These are phyloP conservation scores for Zelleria hepariella DNA, from an alignment of 2,888 invertebrate species.

Conservation along the genomic window DNA sequence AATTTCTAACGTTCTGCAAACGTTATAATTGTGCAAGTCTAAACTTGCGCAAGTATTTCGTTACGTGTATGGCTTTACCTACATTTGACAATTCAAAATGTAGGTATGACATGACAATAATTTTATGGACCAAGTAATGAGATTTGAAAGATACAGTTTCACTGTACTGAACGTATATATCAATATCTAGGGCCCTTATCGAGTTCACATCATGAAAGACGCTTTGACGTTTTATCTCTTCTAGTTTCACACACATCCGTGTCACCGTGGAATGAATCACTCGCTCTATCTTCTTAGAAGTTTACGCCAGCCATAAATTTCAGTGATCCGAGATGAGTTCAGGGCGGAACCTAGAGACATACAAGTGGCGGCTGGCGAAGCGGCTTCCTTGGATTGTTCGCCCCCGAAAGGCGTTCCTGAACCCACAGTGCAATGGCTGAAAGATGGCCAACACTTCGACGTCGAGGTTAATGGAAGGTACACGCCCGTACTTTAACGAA, in stretches of 20 bases:
- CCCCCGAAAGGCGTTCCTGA: constrained; percentile 97
- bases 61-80: too few relatives aligned
- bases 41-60: too few relatives aligned
- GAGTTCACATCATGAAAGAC: not conserved
- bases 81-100: too few relatives aligned
- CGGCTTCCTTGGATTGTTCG: constrained; percentile 91
- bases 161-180: too few relatives aligned
- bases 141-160: too few relatives aligned
- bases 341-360: constrained; percentile 91
- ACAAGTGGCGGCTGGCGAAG: constrained; percentile 93
- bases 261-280: not conserved
- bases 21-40: too few relatives aligned
- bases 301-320: constrained; percentile 18
- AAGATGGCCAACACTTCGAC: constrained; percentile 76
- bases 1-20: too few relatives aligned
- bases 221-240: not conserved
- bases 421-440: constrained; percentile 93
- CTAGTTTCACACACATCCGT: not conserved
- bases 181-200: not conserved
- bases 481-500: constrained; percentile 11
- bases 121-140: too few relatives aligned
- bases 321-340: constrained; percentile 97
- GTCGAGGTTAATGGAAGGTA: constrained; percentile 76
- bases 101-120: too few relatives aligned
- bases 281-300: not conserved